Evolutionary conservation across 2,797 vertebrate genomes (phyloP), one percentile per base, ranked within the genome.

Genomic region (Bradypus variegatus): DNA sequence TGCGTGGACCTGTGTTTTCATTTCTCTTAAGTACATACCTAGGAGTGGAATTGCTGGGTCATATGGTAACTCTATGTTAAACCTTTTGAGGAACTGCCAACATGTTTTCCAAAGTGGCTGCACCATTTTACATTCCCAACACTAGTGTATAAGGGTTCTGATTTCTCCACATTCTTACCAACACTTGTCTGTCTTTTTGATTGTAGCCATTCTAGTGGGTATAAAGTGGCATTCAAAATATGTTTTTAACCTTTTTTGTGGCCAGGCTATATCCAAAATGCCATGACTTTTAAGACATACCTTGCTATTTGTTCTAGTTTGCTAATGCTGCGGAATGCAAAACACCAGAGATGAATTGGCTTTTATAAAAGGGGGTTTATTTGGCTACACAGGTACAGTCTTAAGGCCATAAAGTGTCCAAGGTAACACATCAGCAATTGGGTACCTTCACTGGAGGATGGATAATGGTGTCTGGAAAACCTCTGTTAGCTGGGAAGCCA

Each of bases 71-170:
- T 48, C 55, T 25, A 1, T 1, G 41, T 12, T n/a, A 64, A 53
- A 53, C n/a, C 21, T 29, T 36, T n/a, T 1, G 38, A 48, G 70
- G n/a, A 65, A 9, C 16, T 7, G 11, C n/a, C 41, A 6, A 16
- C 5, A 25, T 14, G 2, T 5, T 33, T 60, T 36, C 75, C 55
- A 3, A 18, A 6, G 48, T 1, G 15, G 19, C 19, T 1, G 2
- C 6, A 2, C 27, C 13, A 1, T 13, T 5, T 41, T 19, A 11
- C 18, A 1, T 5, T 0, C n/a, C 55, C 8, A 6, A 21, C 64
- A 25, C 31, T 27, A 14, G 4, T 0, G 31, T 0, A 0, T 1
- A 9, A 19, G 29, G 33, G 21, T 3, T 58, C 75, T 29, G 0
- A 1, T 58, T 2, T 5, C 18, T 5, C 79, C 50, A 3, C 16